Conservation (phyloP, 2,888 invertebrate species). For the Morpho helenor region DNA sequence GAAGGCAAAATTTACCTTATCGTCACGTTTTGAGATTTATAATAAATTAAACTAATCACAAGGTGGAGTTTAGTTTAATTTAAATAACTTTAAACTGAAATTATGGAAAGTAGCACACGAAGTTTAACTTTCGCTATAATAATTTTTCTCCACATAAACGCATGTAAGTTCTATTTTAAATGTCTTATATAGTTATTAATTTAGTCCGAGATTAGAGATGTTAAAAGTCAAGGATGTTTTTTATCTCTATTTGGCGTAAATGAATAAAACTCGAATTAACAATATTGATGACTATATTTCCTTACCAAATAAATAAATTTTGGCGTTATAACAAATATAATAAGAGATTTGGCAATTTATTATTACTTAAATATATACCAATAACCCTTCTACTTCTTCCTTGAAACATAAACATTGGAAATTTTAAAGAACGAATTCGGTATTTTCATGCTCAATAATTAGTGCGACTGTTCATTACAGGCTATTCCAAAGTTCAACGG, state of each 20-base stretch:
- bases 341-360: too few species aligned
- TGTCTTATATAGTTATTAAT: conserved; percentile 4
- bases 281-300: too few species aligned
- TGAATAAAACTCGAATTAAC: too few species aligned
- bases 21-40: background rate
- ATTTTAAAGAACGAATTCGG: too few species aligned
- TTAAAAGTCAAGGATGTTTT: conserved; percentile 27
- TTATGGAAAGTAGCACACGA: background rate
- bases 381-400: too few species aligned
- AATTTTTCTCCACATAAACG: conserved; percentile 20
- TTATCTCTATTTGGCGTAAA: background rate
- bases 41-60: background rate
- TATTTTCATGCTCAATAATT: too few species aligned
- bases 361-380: too few species aligned
- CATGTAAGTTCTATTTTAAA: conserved; percentile 23
- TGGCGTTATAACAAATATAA: too few species aligned
- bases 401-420: too few species aligned
- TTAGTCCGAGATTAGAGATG: conserved; percentile 17
- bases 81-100: background rate
- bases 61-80: too few species aligned
- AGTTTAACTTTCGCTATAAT: conserved; percentile 1
- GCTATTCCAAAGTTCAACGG: conserved; percentile 39
- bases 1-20: background rate
- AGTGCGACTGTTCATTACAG: conserved; percentile 35
- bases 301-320: too few species aligned